A percentile compares a stretch with the other conserved stretches of the same genome.
These are phyloP conservation scores for Spheniscus humboldti DNA, from an alignment of 2,797 vertebrate genomes.

Conservation along the genomic window DNA sequence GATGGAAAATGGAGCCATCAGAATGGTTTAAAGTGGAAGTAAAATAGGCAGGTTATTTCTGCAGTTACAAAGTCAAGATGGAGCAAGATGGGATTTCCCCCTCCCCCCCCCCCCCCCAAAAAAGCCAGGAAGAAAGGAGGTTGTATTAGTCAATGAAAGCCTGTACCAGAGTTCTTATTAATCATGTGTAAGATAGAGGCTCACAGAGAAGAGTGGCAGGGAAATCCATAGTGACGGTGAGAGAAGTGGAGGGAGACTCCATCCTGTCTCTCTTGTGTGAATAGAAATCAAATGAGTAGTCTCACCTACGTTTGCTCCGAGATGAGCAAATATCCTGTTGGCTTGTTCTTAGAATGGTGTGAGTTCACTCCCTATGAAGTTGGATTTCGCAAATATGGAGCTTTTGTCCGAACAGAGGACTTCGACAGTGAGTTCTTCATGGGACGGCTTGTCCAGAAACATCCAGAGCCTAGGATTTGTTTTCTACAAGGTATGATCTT, in stretches of 20 bases:
- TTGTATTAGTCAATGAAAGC: neutral
- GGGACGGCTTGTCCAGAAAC: slow-evolving; percentile 67
- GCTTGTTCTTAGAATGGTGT: slow-evolving; percentile 73
- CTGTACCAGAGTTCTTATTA: neutral
- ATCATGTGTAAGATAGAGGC: neutral
- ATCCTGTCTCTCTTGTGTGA: neutral
- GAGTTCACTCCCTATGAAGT: slow-evolving; percentile 80
- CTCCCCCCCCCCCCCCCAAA: too few relatives aligned
- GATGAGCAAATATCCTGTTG: neutral
- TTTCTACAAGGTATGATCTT: slow-evolving; percentile 74
- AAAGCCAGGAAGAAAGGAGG: neutral
- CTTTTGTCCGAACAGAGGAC: slow-evolving; percentile 72
- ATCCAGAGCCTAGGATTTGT: slow-evolving; percentile 75
- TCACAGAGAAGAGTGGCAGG: neutral
- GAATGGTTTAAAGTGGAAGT: neutral
- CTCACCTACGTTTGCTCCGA: neutral
- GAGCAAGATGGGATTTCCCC: neutral
- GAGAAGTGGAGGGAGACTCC: neutral
- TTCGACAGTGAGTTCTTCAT: slow-evolving; percentile 81
- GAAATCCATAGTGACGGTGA: neutral
- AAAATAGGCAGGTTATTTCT: neutral
- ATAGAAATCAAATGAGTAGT: neutral
- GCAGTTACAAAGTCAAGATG: neutral
- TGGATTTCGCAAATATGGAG: slow-evolving; percentile 78
- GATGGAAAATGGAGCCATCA: neutral